A percentile compares a stretch with the other conserved stretches of the same genome.
Evolutionary conservation across 2,113 vertebrate genomes (phyloP).

Genomic region (Danionella cerebrum): DNA sequence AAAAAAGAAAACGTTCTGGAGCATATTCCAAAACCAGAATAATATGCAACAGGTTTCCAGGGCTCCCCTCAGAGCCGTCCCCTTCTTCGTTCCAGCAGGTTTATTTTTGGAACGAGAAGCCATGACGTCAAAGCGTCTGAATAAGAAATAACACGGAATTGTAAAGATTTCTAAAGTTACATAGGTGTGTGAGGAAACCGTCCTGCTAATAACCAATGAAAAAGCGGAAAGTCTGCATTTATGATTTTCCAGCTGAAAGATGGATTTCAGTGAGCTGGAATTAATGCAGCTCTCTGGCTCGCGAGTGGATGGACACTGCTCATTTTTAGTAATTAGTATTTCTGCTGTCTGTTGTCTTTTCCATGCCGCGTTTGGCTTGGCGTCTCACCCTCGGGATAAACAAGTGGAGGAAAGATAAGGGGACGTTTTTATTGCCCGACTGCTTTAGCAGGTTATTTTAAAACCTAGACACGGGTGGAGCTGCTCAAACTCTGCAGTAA

Average conservation of each 20-base stretch:
- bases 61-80: not conserved
- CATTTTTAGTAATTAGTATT: slow-evolving; percentile 24
- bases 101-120: slow-evolving; percentile 31
- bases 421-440: slow-evolving; percentile 53
- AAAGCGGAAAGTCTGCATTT: not conserved
- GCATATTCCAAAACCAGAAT: slow-evolving; percentile 18
- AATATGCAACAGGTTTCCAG: slow-evolving; percentile 27
- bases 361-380: slow-evolving; percentile 34
- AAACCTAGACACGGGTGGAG: slow-evolving; percentile 50
- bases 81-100: not conserved
- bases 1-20: not conserved
- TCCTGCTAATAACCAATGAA: slow-evolving; percentile 13
- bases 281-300: not conserved
- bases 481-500: slow-evolving; percentile 51
- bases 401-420: slow-evolving; percentile 57
- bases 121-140: slow-evolving; percentile 20
- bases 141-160: not conserved
- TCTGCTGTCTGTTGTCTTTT: slow-evolving; percentile 42
- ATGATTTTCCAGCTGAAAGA: not conserved
- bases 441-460: slow-evolving; percentile 48
- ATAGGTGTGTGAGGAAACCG: not conserved
- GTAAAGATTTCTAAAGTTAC: slow-evolving; percentile 16
- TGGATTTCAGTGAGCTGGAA: not conserved
- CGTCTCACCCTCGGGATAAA: slow-evolving; percentile 52
- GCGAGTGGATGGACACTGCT: slow-evolving; percentile 19